phyloP scores from a whole-genome alignment of 2,888 invertebrate genomes.

The Eueremaeus valkanovi region DNA sequence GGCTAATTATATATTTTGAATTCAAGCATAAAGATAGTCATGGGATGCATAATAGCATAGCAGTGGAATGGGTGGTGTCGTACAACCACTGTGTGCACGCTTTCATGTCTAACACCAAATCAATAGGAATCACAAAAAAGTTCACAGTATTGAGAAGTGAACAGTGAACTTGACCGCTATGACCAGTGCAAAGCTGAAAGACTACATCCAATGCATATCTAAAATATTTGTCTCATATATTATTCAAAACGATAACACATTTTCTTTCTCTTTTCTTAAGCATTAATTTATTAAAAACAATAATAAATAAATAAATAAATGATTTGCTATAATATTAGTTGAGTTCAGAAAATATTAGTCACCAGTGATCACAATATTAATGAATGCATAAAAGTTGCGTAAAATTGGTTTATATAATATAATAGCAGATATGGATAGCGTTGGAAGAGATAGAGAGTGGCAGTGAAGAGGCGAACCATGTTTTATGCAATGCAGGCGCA shows the following conservation, averaged over 20 bases:
- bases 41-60: neutral
- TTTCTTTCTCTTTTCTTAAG: neutral
- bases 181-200: neutral
- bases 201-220: too few species aligned
- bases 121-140: neutral
- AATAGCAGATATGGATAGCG: neutral
- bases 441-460: neutral
- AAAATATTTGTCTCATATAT: too few species aligned
- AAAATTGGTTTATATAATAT: slow-evolving; percentile 6
- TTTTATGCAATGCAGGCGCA: slow-evolving; percentile 28
- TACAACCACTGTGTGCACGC: slow-evolving; percentile 25
- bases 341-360: slow-evolving; percentile 22
- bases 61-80: slow-evolving; percentile 3
- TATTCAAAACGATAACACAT: neutral
- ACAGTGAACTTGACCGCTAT: slow-evolving; percentile 18
- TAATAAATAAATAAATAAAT: neutral
- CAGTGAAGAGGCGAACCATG: neutral
- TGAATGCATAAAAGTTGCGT: slow-evolving; percentile 27
- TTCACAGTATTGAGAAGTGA: neutral
- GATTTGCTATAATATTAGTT: neutral
- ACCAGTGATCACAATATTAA: slow-evolving; percentile 33
- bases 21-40: slow-evolving; percentile 30
- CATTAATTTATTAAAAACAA: neutral
- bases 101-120: slow-evolving; percentile 15
- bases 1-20: slow-evolving; percentile 33